Percentiles rank a stretch among this genome's conserved stretches.
Evolutionary conservation across 2,797 vertebrate genomes (phyloP).

Genomic region (Chiroxiphia lanceolata): DNA sequence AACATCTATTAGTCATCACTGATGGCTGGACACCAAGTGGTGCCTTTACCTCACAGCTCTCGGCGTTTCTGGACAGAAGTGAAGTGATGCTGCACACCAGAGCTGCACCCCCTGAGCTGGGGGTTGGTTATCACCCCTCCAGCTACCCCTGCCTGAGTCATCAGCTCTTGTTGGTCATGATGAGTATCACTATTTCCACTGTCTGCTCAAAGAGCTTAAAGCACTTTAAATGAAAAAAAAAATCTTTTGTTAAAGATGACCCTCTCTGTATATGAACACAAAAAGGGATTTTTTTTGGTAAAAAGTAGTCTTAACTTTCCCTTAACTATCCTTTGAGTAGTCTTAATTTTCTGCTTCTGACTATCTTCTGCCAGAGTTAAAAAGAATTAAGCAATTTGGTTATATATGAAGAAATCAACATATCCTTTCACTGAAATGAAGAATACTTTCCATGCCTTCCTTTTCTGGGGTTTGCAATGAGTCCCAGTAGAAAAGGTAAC

Average conservation of each 20-base stretch:
- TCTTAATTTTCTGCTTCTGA: neutral
- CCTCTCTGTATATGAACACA: neutral
- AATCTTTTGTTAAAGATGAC: neutral
- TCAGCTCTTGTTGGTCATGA: neutral
- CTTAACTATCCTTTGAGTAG: neutral
- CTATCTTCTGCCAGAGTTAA: neutral
- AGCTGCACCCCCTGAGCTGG: neutral
- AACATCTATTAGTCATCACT: constrained; percentile 44
- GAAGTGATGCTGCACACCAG: neutral
- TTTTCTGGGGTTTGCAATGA: neutral
- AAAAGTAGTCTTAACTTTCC: neutral
- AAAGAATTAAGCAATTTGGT: neutral
- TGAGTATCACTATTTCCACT: neutral
- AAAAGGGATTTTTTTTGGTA: neutral
- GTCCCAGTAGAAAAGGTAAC: neutral
- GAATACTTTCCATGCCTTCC: neutral
- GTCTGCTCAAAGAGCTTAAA: neutral
- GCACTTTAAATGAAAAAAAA: neutral
- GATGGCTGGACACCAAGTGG: neutral
- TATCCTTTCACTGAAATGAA: neutral
- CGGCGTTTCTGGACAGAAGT: neutral
- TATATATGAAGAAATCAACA: neutral
- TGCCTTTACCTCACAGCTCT: neutral
- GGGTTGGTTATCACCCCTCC: neutral
- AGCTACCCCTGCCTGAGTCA: neutral